These are phyloP conservation scores for Megalops atlanticus DNA, from an alignment of 2,113 vertebrate species.

Conservation along the genomic window DNA sequence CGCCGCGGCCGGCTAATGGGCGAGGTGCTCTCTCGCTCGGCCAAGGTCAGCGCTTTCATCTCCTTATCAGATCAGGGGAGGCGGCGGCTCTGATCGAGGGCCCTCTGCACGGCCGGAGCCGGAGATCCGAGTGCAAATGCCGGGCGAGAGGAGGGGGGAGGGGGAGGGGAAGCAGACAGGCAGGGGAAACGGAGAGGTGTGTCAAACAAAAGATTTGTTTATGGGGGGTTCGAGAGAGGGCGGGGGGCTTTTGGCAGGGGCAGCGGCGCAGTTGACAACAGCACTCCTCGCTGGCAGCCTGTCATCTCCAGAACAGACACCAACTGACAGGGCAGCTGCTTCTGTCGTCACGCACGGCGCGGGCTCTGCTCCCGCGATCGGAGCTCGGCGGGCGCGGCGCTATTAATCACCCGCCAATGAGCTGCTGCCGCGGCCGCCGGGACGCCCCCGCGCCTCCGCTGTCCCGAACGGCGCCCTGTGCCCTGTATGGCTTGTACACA, in stretches of 20 bases:
- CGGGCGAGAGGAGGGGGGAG: not conserved
- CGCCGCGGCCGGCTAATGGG: not conserved
- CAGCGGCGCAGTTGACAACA: conserved; percentile 52
- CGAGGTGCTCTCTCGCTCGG: not conserved
- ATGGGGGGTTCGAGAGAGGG: not conserved
- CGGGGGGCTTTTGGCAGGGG: conserved; percentile 47
- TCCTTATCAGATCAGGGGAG: not conserved
- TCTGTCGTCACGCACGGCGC: conserved; percentile 59
- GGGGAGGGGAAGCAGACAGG: not conserved
- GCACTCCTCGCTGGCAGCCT: conserved; percentile 62
- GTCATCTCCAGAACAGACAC: conserved; percentile 60
- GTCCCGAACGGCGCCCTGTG: not conserved
- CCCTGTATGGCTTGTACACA: no score
- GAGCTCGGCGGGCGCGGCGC: conserved; percentile 56
- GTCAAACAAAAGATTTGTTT: not conserved
- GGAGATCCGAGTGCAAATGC: not conserved
- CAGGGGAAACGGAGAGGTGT: not conserved
- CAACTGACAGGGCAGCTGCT: conserved; percentile 69
- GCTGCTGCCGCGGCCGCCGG: conserved; percentile 58
- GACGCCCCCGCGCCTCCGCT: conserved; percentile 3
- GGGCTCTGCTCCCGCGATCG: conserved; percentile 36
- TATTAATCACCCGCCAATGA: conserved; percentile 70
- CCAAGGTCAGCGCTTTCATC: not conserved
- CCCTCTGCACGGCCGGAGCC: not conserved
- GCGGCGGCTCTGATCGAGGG: not conserved